These are phyloP conservation scores for Tamandua tetradactyla DNA, from an alignment of 2,797 vertebrate genomes.

Conservation along the genomic window DNA sequence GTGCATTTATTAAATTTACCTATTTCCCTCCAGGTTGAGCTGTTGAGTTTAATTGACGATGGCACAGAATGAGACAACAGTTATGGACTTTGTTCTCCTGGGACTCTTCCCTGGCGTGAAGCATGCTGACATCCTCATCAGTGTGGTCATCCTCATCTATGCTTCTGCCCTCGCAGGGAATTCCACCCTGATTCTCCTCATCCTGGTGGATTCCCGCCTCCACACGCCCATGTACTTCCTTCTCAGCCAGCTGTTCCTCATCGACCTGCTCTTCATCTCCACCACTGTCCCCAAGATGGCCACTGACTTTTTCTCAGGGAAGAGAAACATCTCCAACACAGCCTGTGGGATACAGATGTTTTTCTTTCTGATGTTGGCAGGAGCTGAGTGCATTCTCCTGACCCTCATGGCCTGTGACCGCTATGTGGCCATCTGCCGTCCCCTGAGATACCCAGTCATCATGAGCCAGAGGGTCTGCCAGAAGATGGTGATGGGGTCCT, in stretches of 20 bases:
- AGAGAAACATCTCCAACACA: neutral
- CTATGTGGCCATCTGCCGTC: constrained; percentile 49
- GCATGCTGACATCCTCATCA: neutral
- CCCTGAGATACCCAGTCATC: neutral
- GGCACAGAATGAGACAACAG: too few relatives aligned
- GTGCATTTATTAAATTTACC: too few relatives aligned
- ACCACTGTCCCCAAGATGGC: neutral
- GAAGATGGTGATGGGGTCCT: neutral
- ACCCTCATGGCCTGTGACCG: constrained; percentile 37
- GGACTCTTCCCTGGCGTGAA: neutral
- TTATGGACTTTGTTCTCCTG: neutral
- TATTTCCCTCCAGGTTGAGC: too few relatives aligned
- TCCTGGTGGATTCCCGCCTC: neutral
- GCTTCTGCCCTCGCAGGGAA: neutral
- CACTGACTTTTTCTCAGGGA: neutral
- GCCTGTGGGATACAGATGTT: constrained; percentile 17
- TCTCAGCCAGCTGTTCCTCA: constrained; percentile 17
- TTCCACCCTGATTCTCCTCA: neutral
- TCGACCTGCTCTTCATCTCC: neutral
- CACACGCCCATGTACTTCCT: neutral
- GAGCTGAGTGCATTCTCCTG: neutral
- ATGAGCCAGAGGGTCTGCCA: neutral
- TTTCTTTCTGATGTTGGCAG: neutral
- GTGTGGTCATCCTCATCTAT: neutral
- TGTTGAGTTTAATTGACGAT: too few relatives aligned